Base-by-base conservation (phyloP, 2,797 vertebrate species). In the Poecilia wingei region DNA sequence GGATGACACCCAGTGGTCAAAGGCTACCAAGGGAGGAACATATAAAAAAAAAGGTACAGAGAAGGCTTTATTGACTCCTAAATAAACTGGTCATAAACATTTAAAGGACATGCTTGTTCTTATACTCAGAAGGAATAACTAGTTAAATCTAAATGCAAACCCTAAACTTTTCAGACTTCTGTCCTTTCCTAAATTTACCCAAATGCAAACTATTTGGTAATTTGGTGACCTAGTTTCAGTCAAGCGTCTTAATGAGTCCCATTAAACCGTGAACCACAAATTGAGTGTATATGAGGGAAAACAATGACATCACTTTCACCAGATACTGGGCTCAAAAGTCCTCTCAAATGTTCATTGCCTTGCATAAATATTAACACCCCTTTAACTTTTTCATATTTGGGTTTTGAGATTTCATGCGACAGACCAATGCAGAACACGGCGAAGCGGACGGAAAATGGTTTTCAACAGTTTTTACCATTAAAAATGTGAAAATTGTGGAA, bases 1-100 rank as follows among this genome's bases (percentile, higher is more conserved):
- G 88, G 93, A 92, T 93, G 94, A 94, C 94, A 95, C 94, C 94
- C 92, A 95, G 94, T 94, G 94, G 94, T 92, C 91, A 93, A 81
- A 94, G 84, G 87, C 79, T 79, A 87, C 79, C 71, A 84, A 66
- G 46, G 68, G 87, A 87, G 59, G 46, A 51, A 14, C 49, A 59
- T 78, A 74, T 75, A 46, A 79, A 76, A 86, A 53, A 25, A 39
- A 66, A 47, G 14, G 8, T 33, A 47, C 7, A 55, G 13, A 75
- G 20, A n/a, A 14, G 22, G 53, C 64, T 47, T 41, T n/a, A 64
- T 20, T 39, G 45, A 31, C 39, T 22, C 16, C 49, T 12, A 46
- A 45, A 68, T 39, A n/a, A 25, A 33, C n/a, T 25, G 36, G 22
- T 12, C 22, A 64, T 76, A 7, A 46, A 46, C 45, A 45, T 33